Conservation (phyloP, 2,888 invertebrate species). For the Synergus gifuensis region DNA sequence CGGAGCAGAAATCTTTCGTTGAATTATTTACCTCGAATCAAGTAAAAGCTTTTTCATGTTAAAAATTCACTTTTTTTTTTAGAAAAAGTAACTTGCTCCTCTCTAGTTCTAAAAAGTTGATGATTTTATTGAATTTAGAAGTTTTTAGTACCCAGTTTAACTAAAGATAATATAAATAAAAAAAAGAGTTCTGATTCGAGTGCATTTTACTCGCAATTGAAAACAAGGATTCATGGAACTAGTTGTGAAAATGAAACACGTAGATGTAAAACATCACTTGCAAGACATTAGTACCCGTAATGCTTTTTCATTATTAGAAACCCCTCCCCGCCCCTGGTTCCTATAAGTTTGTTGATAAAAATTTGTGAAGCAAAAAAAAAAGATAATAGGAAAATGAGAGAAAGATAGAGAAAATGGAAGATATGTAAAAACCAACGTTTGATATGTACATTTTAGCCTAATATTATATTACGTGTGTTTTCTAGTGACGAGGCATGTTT, state of each 20-base stretch:
- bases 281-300: not conserved
- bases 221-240: not conserved
- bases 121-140: too few relatives aligned
- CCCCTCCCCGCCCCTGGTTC: constrained; percentile 44
- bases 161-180: too few relatives aligned
- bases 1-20: not conserved
- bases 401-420: constrained; percentile 24
- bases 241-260: not conserved
- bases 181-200: not conserved
- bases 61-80: too few relatives aligned
- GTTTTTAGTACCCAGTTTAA: too few relatives aligned
- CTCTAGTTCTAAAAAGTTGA: too few relatives aligned
- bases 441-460: constrained; percentile 47
- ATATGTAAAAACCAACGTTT: constrained; percentile 45
- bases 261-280: not conserved
- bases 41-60: too few relatives aligned
- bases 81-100: too few relatives aligned
- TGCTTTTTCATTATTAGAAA: constrained; percentile 16
- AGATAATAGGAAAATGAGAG: constrained; percentile 5
- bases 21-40: not conserved
- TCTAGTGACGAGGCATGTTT: constrained; percentile 54
- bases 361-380: constrained; percentile 43
- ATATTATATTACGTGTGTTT: constrained; percentile 54
- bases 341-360: constrained; percentile 45
- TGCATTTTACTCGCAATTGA: not conserved